Percentiles rank a stretch among this genome's conserved stretches.
Conservation (phyloP, 2,113 vertebrate genomes). For the Pipa parva region DNA sequence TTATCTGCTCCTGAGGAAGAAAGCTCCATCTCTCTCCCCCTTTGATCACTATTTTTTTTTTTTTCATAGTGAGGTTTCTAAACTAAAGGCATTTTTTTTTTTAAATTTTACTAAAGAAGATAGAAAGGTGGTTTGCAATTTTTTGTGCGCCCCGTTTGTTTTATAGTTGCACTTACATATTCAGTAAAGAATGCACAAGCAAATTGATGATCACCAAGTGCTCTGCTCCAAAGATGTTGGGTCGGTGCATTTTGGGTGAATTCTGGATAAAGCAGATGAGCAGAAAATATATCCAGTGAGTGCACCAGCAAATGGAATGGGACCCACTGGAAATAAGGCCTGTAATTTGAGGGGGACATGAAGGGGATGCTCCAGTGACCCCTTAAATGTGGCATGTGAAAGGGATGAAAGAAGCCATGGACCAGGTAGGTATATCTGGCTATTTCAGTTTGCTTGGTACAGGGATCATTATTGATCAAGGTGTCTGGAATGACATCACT, state of each 20-base stretch:
- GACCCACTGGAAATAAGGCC: conserved; percentile 2
- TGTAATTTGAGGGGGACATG: background rate
- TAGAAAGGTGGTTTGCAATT: background rate
- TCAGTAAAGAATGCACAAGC: background rate
- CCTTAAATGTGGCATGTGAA: background rate
- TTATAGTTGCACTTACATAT: background rate
- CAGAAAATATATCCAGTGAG: background rate
- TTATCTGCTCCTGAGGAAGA: background rate
- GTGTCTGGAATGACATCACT: conserved; percentile 29
- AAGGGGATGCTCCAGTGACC: background rate
- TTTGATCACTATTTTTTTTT: too few relatives aligned
- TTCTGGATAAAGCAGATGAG: conserved; percentile 1
- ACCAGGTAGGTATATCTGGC: conserved; percentile 28
- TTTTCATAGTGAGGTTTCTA: too few relatives aligned
- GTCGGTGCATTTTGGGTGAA: background rate
- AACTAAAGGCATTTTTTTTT: too few relatives aligned
- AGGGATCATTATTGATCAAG: conserved; percentile 27
- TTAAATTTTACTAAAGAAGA: background rate
- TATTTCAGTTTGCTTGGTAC: conserved; percentile 12
- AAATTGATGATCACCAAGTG: background rate
- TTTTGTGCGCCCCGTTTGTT: background rate
- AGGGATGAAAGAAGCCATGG: background rate
- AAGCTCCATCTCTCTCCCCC: background rate
- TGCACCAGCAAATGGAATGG: background rate
- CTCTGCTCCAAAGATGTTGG: background rate